Evolutionary conservation across 2,888 invertebrate genomes (phyloP).

Genomic region (Lordiphosa fenestrarum): DNA sequence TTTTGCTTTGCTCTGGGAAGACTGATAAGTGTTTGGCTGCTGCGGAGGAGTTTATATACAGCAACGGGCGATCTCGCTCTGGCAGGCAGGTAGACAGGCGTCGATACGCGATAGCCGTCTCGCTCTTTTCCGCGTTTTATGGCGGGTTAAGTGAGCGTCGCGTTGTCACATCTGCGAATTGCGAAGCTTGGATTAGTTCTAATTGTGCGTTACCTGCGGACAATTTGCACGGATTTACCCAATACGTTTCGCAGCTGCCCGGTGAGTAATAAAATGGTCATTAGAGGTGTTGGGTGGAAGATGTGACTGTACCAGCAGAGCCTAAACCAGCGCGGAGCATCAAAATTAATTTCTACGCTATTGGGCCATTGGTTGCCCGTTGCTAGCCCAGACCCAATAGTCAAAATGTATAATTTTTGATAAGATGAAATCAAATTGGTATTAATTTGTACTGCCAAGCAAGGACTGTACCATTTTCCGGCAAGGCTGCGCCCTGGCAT

Average conservation of each 20-base stretch:
- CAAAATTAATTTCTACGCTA: too few species aligned
- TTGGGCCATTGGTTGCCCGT: too few species aligned
- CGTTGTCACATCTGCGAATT: not conserved
- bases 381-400: too few species aligned
- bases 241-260: conserved; percentile 22
- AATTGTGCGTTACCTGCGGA: conserved; percentile 29
- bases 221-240: conserved; percentile 15
- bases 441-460: too few species aligned
- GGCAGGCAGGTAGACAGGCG: conserved; percentile 18
- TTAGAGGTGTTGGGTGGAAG: too few species aligned
- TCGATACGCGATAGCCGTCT: not conserved
- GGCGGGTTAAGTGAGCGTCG: not conserved
- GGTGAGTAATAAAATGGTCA: conserved; percentile 5
- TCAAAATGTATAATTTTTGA: too few species aligned
- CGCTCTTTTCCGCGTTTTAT: conserved; percentile 1
- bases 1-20: conserved; percentile 21
- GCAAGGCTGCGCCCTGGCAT: too few species aligned
- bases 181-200: conserved; percentile 4
- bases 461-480: too few species aligned
- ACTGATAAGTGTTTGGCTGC: conserved; percentile 43
- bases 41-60: not conserved
- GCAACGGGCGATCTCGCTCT: not conserved
- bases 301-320: not conserved
- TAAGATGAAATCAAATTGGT: too few species aligned
- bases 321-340: too few species aligned